Base-by-base conservation (phyloP, 2,888 invertebrate genomes). In the Temnothorax ravouxi region DNA sequence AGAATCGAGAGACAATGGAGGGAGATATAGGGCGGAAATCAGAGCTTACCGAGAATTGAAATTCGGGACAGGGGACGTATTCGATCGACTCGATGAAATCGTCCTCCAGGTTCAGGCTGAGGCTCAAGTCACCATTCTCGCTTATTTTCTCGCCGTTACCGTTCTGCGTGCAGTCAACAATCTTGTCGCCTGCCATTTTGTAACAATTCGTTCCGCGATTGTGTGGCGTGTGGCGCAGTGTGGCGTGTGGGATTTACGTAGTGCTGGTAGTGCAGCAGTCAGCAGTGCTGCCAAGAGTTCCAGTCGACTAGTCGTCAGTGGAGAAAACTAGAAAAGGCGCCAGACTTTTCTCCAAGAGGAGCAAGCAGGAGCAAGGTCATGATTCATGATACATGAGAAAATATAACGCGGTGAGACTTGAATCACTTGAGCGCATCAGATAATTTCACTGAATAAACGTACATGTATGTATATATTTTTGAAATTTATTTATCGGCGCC, bases 171-270 rank as follows among this genome's bases (percentile, higher is more conserved):
- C 91, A 91, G 56, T 91, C 91, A 86, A 89, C 87, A 71, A 92
- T 91, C 87, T 93, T 93, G 72, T 94, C 93, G 76, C 92, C 93
- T 81, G 94, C 93, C 94, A 94, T 94, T 89, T 88, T 88, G 66
- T 50, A 34, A 50, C 62, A 75, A 38, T n/a, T 34, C 34, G 34
- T 4, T 34, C 34, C 15, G 54, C 52, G n/a, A n/a, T n/a, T n/a
- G 50, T 52, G 52, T 8, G 25, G 1, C 25, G 25, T 25, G 1
- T 25, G 25, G 2, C 25, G n/a, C n/a, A n/a, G 25, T 25, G 25
- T 2, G 25, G 25, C n/a, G 50, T 50, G 50, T 18, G 44, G 44
- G 13, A 44, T 44, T n/a, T n/a, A n/a, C n/a, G n/a, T n/a, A n/a
- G n/a, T n/a, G n/a, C n/a, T n/a, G n/a, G 25, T 15, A 47, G 15